Conservation (phyloP, 1,140 invertebrate genomes). For the Ladona fulva region DNA sequence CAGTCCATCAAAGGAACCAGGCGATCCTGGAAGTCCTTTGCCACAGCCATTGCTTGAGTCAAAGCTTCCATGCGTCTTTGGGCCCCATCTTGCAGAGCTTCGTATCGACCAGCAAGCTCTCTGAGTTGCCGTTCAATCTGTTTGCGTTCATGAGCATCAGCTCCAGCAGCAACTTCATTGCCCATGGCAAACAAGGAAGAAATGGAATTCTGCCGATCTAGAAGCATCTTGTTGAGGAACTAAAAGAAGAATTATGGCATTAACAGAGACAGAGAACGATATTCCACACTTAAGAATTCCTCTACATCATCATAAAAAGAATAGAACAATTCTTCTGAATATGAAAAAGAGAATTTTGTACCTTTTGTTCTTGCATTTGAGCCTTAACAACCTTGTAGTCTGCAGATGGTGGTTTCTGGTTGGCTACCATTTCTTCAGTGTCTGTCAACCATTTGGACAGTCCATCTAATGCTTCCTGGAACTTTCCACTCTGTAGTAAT, state of each 20-base stretch:
- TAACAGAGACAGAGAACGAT: slow-evolving; percentile 2
- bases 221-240: slow-evolving; percentile 92
- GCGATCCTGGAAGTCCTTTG: slow-evolving; percentile 81
- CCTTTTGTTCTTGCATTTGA: slow-evolving; percentile 88
- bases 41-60: slow-evolving; percentile 79
- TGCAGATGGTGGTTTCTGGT: slow-evolving; percentile 91
- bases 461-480: slow-evolving; percentile 89
- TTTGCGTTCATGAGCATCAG: slow-evolving; percentile 71
- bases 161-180: slow-evolving; percentile 74
- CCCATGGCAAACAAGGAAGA: slow-evolving; percentile 79
- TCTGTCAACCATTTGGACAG: slow-evolving; percentile 90
- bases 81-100: slow-evolving; percentile 67
- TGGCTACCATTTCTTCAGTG: slow-evolving; percentile 91
- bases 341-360: slow-evolving; percentile 25
- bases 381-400: slow-evolving; percentile 97
- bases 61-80: slow-evolving; percentile 75
- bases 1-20: slow-evolving; percentile 80
- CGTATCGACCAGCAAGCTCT: slow-evolving; percentile 76
- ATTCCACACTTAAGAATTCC: too few relatives aligned
- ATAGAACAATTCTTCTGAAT: too few relatives aligned
- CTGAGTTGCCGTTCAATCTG: slow-evolving; percentile 83
- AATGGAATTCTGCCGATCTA: slow-evolving; percentile 88
- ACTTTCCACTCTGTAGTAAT: slow-evolving; percentile 88
- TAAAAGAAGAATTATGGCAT: slow-evolving; percentile 30
- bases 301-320: too few relatives aligned